Evolutionary conservation across 2,888 invertebrate genomes (phyloP).

Genomic region (Ophion slaviceki): DNA sequence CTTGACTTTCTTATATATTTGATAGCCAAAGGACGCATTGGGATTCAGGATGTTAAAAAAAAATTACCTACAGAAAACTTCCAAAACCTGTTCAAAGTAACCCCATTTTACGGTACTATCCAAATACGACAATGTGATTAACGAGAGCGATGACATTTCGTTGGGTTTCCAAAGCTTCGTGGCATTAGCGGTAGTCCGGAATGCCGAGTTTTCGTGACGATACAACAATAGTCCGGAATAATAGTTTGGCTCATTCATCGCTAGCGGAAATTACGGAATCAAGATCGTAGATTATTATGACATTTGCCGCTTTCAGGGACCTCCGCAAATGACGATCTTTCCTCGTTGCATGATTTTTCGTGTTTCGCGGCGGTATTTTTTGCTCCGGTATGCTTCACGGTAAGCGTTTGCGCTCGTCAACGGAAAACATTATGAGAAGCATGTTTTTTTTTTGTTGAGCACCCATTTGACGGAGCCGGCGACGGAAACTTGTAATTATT

Average conservation of each 20-base stretch:
- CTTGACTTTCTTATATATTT: too few relatives aligned
- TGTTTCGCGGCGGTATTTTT: not conserved
- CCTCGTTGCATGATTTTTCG: not conserved
- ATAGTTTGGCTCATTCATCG: slow-evolving; percentile 19
- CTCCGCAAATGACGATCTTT: slow-evolving; percentile 7
- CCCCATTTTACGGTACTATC: not conserved
- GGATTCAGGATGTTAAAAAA: too few relatives aligned
- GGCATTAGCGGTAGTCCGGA: slow-evolving; percentile 9
- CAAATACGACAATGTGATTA: slow-evolving; percentile 22
- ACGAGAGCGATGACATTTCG: slow-evolving; percentile 10
- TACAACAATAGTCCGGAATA: slow-evolving; percentile 15
- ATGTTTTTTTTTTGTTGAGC: not conserved
- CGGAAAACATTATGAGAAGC: slow-evolving; percentile 37
- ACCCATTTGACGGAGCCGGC: slow-evolving; percentile 39
- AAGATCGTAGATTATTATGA: slow-evolving; percentile 35
- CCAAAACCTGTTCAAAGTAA: too few relatives aligned
- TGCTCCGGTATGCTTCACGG: not conserved
- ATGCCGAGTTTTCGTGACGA: slow-evolving; percentile 50
- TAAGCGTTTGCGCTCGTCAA: slow-evolving; percentile 12
- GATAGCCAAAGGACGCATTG: too few relatives aligned
- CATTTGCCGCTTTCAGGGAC: slow-evolving; percentile 7
- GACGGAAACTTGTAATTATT: slow-evolving; percentile 59
- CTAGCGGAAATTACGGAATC: slow-evolving; percentile 34
- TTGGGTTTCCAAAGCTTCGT: slow-evolving; percentile 18
- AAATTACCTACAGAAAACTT: too few relatives aligned